phyloP scores from a whole-genome alignment of 2,113 vertebrate genomes.

The Pituophis catenifer region DNA sequence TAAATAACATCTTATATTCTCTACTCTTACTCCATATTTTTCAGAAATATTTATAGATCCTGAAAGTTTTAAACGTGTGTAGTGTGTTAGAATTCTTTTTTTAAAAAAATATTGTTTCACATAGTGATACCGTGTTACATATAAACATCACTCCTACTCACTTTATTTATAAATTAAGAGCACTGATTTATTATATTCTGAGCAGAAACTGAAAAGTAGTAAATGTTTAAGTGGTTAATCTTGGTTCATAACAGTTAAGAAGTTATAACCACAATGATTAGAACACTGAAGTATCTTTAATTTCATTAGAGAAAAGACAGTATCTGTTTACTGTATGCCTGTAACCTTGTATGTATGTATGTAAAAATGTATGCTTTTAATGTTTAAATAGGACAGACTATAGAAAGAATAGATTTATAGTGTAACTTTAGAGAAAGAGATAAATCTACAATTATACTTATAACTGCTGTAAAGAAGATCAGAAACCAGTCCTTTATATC shows the following conservation, averaged over 20 bases:
- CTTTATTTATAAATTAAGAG: not conserved
- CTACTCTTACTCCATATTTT: not conserved
- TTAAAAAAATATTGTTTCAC: not conserved
- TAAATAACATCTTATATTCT: not conserved
- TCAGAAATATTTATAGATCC: not conserved
- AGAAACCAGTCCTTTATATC: not conserved
- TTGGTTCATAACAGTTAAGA: not conserved
- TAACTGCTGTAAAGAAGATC: not conserved
- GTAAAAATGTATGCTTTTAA: not conserved
- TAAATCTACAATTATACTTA: not conserved
- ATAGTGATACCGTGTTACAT: not conserved
- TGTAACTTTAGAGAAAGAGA: not conserved
- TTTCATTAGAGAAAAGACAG: not conserved
- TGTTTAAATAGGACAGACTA: not conserved
- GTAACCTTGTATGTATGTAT: not conserved
- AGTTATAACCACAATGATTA: not conserved
- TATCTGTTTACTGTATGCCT: not conserved
- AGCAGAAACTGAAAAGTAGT: not conserved
- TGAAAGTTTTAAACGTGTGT: not conserved
- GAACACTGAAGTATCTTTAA: not conserved
- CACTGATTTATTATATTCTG: not conserved
- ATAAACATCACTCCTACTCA: not conserved
- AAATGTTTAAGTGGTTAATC: not conserved
- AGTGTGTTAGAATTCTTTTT: not conserved
- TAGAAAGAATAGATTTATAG: not conserved